Evolutionary conservation across 1,140 invertebrate genomes (phyloP), one percentile per base, ranked within the genome.

Genomic region (Oncopeltus fasciatus): DNA sequence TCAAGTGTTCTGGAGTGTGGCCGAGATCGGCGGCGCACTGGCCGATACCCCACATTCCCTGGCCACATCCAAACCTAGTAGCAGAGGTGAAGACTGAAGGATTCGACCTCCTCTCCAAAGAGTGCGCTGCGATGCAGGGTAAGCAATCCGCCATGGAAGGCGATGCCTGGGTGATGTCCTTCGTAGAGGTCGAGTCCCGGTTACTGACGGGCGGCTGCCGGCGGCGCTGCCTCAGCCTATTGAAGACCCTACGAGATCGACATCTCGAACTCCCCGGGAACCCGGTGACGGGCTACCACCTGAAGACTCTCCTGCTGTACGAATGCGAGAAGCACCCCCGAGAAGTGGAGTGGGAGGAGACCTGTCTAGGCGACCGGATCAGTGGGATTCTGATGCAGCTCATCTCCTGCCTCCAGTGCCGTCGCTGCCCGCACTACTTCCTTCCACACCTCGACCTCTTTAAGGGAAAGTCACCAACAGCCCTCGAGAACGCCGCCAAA

Each of bases 271-370:
- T 96, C 33, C 87, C 91, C 0, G 93, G 93, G 0, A 91, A 92
- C 70, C 93, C 94, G 0, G 92, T 98, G 1, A 92, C 88, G 9
- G 84, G 87, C 62, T 96, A 97, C 73, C 91, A 96, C 76, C 84
- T 98, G 80, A 98, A 97, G 74, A 96, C 92, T 0, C 74, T 98
- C 14, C 75, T 98, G 4, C 73, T 99, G 58, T 97, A 95, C 77
- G 95, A 98, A 75, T 98, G 95, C 74, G 95, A 98, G 76, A 99
- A 99, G 73, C 95, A 99, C 74, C 92, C 92, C 0, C 75, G 88
- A 12, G 95, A 98, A 70, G 76, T 84, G 44, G 95, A 98, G 72
- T 98, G 95, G 95, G 92, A 97, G 72, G 95, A 98, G 70, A 80
- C 82, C 0, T 91, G 87, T 66, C 79, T 98, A 46, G 92, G 90